These are phyloP conservation scores for Argyrosomus regius DNA, from an alignment of 2,797 vertebrate species.

Conservation along the genomic window DNA sequence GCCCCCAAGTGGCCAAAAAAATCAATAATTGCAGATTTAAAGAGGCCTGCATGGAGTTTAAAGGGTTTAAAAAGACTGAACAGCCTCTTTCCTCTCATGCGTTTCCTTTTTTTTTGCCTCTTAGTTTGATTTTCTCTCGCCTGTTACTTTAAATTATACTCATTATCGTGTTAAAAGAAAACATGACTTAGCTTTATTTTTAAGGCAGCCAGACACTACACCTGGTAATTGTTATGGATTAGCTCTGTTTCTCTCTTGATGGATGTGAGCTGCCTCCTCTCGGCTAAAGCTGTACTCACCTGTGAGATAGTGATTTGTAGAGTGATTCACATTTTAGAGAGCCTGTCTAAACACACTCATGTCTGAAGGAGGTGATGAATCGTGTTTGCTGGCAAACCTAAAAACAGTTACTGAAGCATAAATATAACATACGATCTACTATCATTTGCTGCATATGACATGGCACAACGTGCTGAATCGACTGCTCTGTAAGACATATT, in stretches of 20 bases:
- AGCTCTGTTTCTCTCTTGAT: neutral
- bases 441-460: neutral
- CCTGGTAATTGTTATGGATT: slow-evolving; percentile 1
- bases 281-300: neutral
- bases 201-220: neutral
- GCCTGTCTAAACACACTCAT: neutral
- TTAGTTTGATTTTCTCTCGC: neutral
- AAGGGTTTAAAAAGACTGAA: neutral
- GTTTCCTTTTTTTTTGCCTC: neutral
- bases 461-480: neutral
- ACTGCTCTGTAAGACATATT: neutral
- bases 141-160: slow-evolving; percentile 2
- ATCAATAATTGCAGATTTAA: neutral
- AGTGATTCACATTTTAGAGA: neutral
- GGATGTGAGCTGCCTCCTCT: neutral
- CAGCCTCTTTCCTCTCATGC: neutral
- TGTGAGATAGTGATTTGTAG: slow-evolving; percentile 1
- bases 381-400: neutral
- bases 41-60: too few relatives aligned
- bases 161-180: neutral
- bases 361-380: neutral
- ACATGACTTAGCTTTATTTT: neutral
- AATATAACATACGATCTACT: neutral
- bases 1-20: neutral
- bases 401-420: neutral